Evolutionary conservation across 1,140 invertebrate genomes (phyloP).

Genomic region (Saxidomus purpurata): DNA sequence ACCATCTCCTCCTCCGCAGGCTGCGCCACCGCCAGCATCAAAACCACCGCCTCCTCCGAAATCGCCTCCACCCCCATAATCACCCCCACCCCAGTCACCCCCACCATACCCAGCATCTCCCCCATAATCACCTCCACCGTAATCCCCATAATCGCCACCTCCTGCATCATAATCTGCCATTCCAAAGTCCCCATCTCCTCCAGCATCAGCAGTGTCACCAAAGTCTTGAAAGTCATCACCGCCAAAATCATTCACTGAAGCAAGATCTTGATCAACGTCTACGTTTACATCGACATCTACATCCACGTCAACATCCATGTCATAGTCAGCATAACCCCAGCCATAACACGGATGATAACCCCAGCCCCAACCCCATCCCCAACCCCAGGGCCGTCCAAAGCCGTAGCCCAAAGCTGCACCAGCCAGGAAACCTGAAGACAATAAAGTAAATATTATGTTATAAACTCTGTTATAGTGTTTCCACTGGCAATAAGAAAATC

Average conservation of each 20-base stretch:
- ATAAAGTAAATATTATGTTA: too few relatives aligned
- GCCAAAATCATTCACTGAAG: constrained; percentile 23
- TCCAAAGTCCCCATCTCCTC: constrained; percentile 17
- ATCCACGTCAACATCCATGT: constrained; percentile 47
- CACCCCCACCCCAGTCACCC: not conserved
- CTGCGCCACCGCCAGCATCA: not conserved
- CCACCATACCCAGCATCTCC: not conserved
- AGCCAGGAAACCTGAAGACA: constrained; percentile 47
- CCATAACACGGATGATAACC: constrained; percentile 58
- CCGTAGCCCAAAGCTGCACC: constrained; percentile 54
- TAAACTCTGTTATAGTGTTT: too few relatives aligned
- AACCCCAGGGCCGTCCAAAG: constrained; percentile 50
- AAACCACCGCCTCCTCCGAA: not conserved
- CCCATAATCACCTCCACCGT: not conserved
- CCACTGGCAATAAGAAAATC: too few relatives aligned
- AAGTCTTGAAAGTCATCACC: constrained; percentile 42
- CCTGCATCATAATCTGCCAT: not conserved
- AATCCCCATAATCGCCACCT: not conserved
- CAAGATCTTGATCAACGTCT: constrained; percentile 27
- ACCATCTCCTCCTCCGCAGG: not conserved
- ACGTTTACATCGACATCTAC: constrained; percentile 16
- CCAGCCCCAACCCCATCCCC: constrained; percentile 63
- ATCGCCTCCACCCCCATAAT: not conserved
- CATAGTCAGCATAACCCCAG: constrained; percentile 62
- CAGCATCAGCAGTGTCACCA: not conserved